Percentiles rank a stretch among this genome's conserved stretches.
Conservation (phyloP, 2,888 invertebrate species). For the Drosophila flavopinicola region DNA sequence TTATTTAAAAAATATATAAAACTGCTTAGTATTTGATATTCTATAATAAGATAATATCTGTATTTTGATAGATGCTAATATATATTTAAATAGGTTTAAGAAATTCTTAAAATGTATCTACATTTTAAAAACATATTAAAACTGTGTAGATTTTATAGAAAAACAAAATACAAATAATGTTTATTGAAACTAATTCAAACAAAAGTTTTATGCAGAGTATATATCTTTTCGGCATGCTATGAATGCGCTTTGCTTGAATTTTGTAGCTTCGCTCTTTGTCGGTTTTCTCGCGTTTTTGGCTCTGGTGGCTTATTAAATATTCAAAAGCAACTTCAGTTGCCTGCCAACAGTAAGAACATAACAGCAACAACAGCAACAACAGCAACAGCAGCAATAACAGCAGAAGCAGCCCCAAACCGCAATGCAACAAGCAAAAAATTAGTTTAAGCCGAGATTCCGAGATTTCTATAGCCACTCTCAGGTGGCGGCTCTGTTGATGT, state of each 20-base stretch:
- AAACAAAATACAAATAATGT: not conserved
- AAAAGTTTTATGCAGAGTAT: conserved; percentile 21
- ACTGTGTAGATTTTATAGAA: too few relatives aligned
- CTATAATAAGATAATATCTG: too few relatives aligned
- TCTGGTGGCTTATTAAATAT: conserved; percentile 74
- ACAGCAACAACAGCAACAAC: conserved; percentile 6
- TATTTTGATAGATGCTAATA: not conserved
- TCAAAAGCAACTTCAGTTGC: conserved; percentile 65
- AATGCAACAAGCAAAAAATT: conserved; percentile 74
- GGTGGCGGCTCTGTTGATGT: conserved; percentile 34
- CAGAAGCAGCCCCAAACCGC: conserved; percentile 29
- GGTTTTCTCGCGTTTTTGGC: conserved; percentile 36
- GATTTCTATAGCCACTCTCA: conserved; percentile 60
- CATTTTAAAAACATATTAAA: too few relatives aligned
- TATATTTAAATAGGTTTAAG: too few relatives aligned
- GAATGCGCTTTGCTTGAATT: not conserved
- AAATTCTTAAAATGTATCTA: too few relatives aligned
- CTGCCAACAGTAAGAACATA: conserved; percentile 36
- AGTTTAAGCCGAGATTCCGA: conserved; percentile 78
- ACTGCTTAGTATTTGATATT: too few relatives aligned
- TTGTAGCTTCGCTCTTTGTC: conserved; percentile 18
- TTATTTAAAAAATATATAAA: too few relatives aligned
- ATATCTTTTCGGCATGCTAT: not conserved
- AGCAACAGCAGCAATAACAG: not conserved
- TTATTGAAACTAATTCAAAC: too few relatives aligned